phyloP scores from a whole-genome alignment of 1,140 invertebrate species.

The Aporrectodea caliginosa region DNA sequence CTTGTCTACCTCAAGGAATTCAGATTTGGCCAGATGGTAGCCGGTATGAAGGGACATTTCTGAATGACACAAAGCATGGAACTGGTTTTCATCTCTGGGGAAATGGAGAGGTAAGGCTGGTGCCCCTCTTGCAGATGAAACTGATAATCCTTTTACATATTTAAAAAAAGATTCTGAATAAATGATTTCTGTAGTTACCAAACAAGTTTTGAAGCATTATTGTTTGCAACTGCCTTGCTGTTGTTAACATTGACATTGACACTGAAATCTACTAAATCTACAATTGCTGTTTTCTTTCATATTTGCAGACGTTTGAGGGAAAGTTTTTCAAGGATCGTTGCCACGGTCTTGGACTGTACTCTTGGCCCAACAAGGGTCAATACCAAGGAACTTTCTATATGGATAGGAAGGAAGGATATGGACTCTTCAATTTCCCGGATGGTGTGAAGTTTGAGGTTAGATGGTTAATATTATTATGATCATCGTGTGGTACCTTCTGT shows the following conservation, averaged over 20 bases:
- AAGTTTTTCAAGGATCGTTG: conserved; percentile 51
- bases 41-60: conserved; percentile 49
- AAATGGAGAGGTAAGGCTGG: conserved; percentile 37
- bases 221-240: no score
- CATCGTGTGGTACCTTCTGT: no score
- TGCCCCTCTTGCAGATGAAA: no score
- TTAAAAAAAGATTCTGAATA: no score
- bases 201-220: no score
- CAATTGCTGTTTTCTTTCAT: conserved; percentile 11
- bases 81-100: conserved; percentile 47
- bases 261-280: no score
- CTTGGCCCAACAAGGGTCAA: conserved; percentile 46
- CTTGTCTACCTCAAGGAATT: conserved; percentile 38
- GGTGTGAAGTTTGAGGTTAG: conserved; percentile 53
- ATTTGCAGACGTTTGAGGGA: conserved; percentile 50
- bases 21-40: conserved; percentile 53
- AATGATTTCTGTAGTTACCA: no score
- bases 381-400: conserved; percentile 52
- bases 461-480: no score
- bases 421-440: conserved; percentile 47
- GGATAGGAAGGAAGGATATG: conserved; percentile 54
- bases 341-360: conserved; percentile 51
- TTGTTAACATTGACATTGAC: no score
- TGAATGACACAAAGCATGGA: conserved; percentile 49
- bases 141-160: no score